A percentile compares a stretch with the other conserved stretches of the same genome.
phyloP scores from a whole-genome alignment of 2,113 vertebrate genomes.

The Crotalus tigris region DNA sequence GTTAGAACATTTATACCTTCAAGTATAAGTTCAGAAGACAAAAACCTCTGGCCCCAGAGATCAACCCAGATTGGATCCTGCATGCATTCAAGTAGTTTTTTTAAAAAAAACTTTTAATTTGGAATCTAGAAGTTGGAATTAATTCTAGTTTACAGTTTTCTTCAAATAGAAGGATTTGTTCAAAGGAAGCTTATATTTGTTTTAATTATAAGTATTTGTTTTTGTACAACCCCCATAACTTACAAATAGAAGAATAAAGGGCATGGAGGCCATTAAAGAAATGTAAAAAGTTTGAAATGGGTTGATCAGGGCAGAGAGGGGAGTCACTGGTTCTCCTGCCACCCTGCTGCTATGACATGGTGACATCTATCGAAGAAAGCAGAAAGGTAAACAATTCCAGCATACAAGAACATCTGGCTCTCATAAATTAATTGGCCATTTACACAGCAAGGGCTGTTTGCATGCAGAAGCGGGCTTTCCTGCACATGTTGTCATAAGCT shows the following conservation, averaged over 20 bases:
- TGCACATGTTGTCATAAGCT: conserved; percentile 62
- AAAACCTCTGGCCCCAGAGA: too few relatives aligned
- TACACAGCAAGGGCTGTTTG: conserved; percentile 66
- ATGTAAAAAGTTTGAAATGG: conserved; percentile 14
- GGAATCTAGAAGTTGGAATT: not conserved
- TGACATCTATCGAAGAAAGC: conserved; percentile 58
- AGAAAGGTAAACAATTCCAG: conserved; percentile 55
- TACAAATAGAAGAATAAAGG: conserved; percentile 34
- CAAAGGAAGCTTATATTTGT: conserved; percentile 27
- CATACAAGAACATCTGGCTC: conserved; percentile 62
- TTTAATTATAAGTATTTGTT: conserved; percentile 9
- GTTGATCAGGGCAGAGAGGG: not conserved
- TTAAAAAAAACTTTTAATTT: not conserved
- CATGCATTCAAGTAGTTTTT: not conserved
- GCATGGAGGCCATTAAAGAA: conserved; percentile 12
- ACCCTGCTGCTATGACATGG: conserved; percentile 38
- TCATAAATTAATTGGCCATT: conserved; percentile 70
- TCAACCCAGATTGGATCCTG: too few relatives aligned
- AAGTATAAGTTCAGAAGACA: not conserved
- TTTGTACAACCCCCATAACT: conserved; percentile 1
- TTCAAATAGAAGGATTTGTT: conserved; percentile 6
- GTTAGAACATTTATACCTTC: not conserved
- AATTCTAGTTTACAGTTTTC: not conserved
- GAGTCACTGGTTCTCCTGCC: conserved; percentile 37
- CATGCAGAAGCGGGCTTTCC: conserved; percentile 64